Conservation (phyloP, 2,888 invertebrate genomes). For the Sclerodermus sp. region DNA sequence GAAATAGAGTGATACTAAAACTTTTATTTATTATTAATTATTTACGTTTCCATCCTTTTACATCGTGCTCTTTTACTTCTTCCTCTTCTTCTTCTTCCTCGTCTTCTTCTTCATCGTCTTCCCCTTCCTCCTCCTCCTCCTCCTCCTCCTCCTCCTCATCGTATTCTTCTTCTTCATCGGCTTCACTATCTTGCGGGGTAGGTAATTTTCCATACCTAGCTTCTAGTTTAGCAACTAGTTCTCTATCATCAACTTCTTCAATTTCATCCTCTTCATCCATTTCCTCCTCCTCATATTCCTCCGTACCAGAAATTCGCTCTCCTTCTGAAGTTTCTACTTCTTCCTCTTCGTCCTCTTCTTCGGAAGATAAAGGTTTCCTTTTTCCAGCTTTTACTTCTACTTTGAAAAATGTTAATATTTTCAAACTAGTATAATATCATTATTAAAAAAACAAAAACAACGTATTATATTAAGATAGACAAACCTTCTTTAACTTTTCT, state of each 20-base stretch:
- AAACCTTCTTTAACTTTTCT: background rate
- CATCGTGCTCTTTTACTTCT: conserved; percentile 42
- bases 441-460: background rate
- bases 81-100: conserved; percentile 45
- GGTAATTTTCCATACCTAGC: conserved; percentile 74
- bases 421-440: background rate
- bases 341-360: conserved; percentile 26
- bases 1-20: too few species aligned
- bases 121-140: conserved; percentile 39
- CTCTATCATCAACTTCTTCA: conserved; percentile 69
- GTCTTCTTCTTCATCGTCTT: conserved; percentile 42
- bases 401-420: conserved; percentile 5
- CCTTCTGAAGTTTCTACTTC: conserved; percentile 31
- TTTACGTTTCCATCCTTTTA: conserved; percentile 56
- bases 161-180: conserved; percentile 58
- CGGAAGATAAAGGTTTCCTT: conserved; percentile 16
- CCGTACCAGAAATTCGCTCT: conserved; percentile 18
- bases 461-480: background rate
- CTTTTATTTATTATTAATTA: conserved; percentile 15
- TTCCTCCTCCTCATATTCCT: conserved; percentile 33
- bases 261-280: conserved; percentile 46
- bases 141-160: conserved; percentile 58
- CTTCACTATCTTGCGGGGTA: conserved; percentile 50
- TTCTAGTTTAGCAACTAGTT: conserved; percentile 70
- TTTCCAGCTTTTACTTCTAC: conserved; percentile 16